A percentile compares a stretch with the other conserved stretches of the same genome.
These are phyloP conservation scores for Stictonetta naevosa DNA, from an alignment of 2,113 vertebrate species.

Conservation along the genomic window DNA sequence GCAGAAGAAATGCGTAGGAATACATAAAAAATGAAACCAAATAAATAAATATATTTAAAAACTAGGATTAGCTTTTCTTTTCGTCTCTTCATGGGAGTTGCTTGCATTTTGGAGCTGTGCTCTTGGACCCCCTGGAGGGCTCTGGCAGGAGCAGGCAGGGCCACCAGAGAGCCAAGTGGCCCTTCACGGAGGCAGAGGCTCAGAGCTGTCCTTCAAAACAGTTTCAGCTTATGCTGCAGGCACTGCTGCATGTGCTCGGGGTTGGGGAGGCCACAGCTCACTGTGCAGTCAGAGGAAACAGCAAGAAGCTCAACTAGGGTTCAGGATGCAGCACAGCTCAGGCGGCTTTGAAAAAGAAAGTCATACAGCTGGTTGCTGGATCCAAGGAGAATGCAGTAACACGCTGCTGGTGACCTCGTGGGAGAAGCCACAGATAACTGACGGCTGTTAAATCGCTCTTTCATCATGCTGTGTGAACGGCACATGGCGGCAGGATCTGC, in stretches of 20 bases:
- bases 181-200: neutral
- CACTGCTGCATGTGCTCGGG: neutral
- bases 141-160: neutral
- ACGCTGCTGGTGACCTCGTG: neutral
- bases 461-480: neutral
- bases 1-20: neutral
- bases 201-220: neutral
- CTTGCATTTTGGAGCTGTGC: neutral
- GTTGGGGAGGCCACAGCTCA: neutral
- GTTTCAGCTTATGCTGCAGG: neutral
- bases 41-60: neutral
- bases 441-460: slow-evolving; percentile 13
- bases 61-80: neutral
- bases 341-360: neutral
- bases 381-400: neutral
- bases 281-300: neutral
- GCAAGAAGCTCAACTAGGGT: neutral
- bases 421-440: slow-evolving; percentile 41
- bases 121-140: neutral
- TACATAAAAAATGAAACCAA: neutral
- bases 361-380: neutral
- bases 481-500: neutral
- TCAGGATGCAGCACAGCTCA: neutral
- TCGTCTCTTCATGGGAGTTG: neutral
- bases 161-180: fast-evolving